A percentile compares a stretch with the other conserved stretches of the same genome.
These are phyloP conservation scores for Teleogryllus oceanicus DNA, from an alignment of 2,888 invertebrate species.

Conservation along the genomic window DNA sequence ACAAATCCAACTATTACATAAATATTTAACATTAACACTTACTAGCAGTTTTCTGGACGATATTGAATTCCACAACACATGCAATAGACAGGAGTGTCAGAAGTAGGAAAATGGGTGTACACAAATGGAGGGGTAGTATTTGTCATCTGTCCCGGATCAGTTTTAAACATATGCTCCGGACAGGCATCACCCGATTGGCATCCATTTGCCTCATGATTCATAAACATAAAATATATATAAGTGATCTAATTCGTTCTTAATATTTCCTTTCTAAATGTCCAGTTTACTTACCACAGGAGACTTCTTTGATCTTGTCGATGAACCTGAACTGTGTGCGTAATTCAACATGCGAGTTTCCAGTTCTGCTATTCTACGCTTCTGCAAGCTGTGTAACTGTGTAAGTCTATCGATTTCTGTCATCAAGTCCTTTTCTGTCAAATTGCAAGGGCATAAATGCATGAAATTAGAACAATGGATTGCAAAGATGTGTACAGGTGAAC, in stretches of 20 bases:
- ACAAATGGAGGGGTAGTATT: too few species aligned
- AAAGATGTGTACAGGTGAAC: neutral
- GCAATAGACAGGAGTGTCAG: neutral
- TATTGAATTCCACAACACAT: neutral
- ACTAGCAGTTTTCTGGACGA: neutral
- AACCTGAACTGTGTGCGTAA: slow-evolving; percentile 20
- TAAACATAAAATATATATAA: too few species aligned
- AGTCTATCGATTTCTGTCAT: slow-evolving; percentile 54
- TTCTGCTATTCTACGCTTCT: slow-evolving; percentile 50
- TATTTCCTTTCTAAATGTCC: neutral
- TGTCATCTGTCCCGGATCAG: neutral
- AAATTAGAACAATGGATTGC: neutral
- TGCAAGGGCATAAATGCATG: neutral
- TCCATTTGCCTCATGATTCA: too few species aligned
- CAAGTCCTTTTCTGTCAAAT: slow-evolving; percentile 51
- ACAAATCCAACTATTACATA: too few species aligned
- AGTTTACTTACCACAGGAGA: neutral
- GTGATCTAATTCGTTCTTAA: too few species aligned
- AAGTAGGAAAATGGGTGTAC: too few species aligned
- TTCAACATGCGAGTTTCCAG: slow-evolving; percentile 44
- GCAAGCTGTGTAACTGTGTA: slow-evolving; percentile 47
- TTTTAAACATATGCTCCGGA: neutral
- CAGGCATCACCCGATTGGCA: neutral
- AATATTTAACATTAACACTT: neutral
- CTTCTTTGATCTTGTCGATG: neutral